Percentiles rank a stretch among this genome's conserved stretches.
phyloP scores from a whole-genome alignment of 1,140 invertebrate genomes.

The Drosophila ficusphila region DNA sequence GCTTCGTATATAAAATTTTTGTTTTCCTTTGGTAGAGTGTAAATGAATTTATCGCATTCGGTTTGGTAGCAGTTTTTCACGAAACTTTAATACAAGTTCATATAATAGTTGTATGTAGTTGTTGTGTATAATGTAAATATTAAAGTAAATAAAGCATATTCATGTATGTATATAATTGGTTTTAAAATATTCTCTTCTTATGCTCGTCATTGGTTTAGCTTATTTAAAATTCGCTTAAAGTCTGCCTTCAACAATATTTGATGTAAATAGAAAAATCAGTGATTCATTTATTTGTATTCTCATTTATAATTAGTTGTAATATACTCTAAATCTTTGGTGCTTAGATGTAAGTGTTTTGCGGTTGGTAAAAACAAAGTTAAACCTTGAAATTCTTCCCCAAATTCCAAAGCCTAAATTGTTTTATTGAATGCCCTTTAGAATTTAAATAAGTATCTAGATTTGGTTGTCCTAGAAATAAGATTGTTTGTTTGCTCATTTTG shows the following conservation, averaged over 20 bases:
- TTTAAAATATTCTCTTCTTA: slow-evolving; percentile 61
- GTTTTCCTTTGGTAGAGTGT: slow-evolving; percentile 62
- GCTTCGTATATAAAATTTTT: slow-evolving; percentile 65
- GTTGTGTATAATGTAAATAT: slow-evolving; percentile 70
- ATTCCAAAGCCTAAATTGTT: slow-evolving; percentile 79
- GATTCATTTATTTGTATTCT: slow-evolving; percentile 44
- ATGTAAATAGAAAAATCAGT: slow-evolving; percentile 81
- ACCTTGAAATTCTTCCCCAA: slow-evolving; percentile 84
- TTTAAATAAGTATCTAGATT: slow-evolving; percentile 51
- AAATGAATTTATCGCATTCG: slow-evolving; percentile 73
- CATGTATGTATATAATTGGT: slow-evolving; percentile 69
- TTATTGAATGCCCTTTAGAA: slow-evolving; percentile 20
- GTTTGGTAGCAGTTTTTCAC: slow-evolving; percentile 47
- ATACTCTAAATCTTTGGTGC: slow-evolving; percentile 47
- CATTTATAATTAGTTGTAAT: slow-evolving; percentile 49
- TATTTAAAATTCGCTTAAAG: slow-evolving; percentile 76
- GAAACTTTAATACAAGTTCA: slow-evolving; percentile 58
- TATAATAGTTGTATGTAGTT: slow-evolving; percentile 60
- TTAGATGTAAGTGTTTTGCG: slow-evolving; percentile 44
- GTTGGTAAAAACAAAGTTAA: slow-evolving; percentile 65
- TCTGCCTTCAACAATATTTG: slow-evolving; percentile 76
- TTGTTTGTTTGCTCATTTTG: slow-evolving; percentile 67
- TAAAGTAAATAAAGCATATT: slow-evolving; percentile 83
- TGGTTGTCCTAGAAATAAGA: slow-evolving; percentile 76
- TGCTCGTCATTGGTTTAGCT: slow-evolving; percentile 47